Conservation (phyloP, 2,113 vertebrate species). For the mouse (Mus musculus) region GRCm39 chr13:89582001-89582500, state of each 20-base stretch:
- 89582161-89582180: conserved; percentile 5
- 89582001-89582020: background rate
- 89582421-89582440: conserved; percentile 77
- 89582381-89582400: conserved; percentile 67
- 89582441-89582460: conserved; percentile 55
- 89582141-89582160: conserved; percentile 50
- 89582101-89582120: conserved; percentile 61
- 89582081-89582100: conserved; percentile 23
- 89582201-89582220: background rate
- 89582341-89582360: conserved; percentile 76
- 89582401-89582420: conserved; percentile 53
- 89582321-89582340: conserved; percentile 59
- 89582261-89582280: conserved; percentile 56
- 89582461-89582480: conserved; percentile 54
- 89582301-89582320: conserved; percentile 65
- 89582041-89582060: background rate
- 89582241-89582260: conserved; percentile 75
- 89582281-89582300: conserved; percentile 62
- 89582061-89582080: conserved; percentile 17
- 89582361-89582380: conserved; percentile 48
- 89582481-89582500: conserved; percentile 14
- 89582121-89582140: conserved; percentile 58
- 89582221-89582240: conserved; percentile 59
- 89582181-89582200: conserved; percentile 30
- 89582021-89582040: background rate